A percentile compares a stretch with the other conserved stretches of the same genome.
phyloP scores from a whole-genome alignment of 1,140 invertebrate species.

The Cyclargus thomasi region DNA sequence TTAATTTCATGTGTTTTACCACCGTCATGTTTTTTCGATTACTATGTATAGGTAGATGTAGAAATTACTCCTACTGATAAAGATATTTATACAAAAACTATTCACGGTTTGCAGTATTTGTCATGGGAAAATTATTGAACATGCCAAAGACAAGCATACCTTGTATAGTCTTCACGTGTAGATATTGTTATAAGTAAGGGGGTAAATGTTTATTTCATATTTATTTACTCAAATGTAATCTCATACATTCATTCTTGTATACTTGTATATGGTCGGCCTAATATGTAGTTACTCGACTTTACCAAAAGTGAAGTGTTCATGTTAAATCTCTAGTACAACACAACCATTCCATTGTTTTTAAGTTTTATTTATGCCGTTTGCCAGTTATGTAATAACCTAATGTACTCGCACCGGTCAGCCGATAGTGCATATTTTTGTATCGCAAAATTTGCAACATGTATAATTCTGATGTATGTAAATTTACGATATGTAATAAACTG shows the following conservation, averaged over 20 bases:
- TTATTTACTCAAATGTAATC: slow-evolving; percentile 56
- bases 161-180: neutral
- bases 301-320: slow-evolving; percentile 59
- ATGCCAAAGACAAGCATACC: no score
- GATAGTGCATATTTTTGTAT: slow-evolving; percentile 58
- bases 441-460: slow-evolving; percentile 65
- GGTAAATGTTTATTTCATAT: slow-evolving; percentile 22
- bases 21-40: neutral
- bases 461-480: slow-evolving; percentile 55
- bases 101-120: neutral
- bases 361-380: slow-evolving; percentile 19
- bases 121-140: neutral
- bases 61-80: neutral
- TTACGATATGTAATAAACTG: slow-evolving; percentile 62
- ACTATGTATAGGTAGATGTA: slow-evolving; percentile 2
- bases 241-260: slow-evolving; percentile 43
- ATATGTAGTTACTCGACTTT: slow-evolving; percentile 31
- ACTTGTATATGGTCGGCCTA: slow-evolving; percentile 34
- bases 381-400: neutral
- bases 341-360: slow-evolving; percentile 56
- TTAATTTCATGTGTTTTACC: slow-evolving; percentile 16
- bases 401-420: slow-evolving; percentile 9
- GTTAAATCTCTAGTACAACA: slow-evolving; percentile 43
- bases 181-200: neutral
- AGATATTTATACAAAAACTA: neutral